Evolutionary conservation across 2,113 vertebrate species (phyloP).

Genomic region (Drymodes brunneopygia): DNA sequence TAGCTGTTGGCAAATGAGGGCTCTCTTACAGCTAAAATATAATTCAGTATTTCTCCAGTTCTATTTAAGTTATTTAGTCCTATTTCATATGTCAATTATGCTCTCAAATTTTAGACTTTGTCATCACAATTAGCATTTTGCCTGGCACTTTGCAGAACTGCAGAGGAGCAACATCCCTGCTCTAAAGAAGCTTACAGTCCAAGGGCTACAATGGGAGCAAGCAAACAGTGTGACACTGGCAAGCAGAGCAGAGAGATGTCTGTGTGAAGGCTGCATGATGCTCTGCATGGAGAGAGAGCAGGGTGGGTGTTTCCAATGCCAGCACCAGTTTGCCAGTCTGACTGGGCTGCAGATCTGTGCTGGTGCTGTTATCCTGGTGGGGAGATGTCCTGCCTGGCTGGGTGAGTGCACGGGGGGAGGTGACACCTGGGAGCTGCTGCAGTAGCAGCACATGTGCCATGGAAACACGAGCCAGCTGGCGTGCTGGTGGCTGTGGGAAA

Average conservation of each 20-base stretch:
- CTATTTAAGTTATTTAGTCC: not conserved
- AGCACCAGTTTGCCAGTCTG: not conserved
- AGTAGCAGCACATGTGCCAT: rapidly evolving
- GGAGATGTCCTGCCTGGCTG: not conserved
- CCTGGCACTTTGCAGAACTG: not conserved
- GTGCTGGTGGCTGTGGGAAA: rapidly evolving
- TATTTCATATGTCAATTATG: not conserved
- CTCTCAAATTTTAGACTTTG: not conserved
- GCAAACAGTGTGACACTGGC: rapidly evolving
- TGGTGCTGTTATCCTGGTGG: not conserved
- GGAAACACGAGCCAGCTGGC: rapidly evolving
- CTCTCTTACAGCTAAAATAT: not conserved
- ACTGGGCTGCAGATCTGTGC: rapidly evolving
- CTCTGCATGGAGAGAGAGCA: not conserved
- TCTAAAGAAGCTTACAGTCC: not conserved
- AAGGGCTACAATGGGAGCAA: not conserved
- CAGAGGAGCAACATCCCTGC: not conserved
- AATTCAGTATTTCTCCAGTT: not conserved
- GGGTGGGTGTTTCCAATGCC: rapidly evolving
- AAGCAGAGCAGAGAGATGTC: not conserved
- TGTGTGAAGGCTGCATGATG: rapidly evolving
- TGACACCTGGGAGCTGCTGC: not conserved
- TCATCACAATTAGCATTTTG: not conserved
- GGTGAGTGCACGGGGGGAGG: not conserved
- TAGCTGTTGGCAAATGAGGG: not conserved